Percentiles rank a stretch among this genome's conserved stretches.
Conservation (phyloP, 2,797 vertebrate species). For the Ctenosaura bakeri region DNA sequence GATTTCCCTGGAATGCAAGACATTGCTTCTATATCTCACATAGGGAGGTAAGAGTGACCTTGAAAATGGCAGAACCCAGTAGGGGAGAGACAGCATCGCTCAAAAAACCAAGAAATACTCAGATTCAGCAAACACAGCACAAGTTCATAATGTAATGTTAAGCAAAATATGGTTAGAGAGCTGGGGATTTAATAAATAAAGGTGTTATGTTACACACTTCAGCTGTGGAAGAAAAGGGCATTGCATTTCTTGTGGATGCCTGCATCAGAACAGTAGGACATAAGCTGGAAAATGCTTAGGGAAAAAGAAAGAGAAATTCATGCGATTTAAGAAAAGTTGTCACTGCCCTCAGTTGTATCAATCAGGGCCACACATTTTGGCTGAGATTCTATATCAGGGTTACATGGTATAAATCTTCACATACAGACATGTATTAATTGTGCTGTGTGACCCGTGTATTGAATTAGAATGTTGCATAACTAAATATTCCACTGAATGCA, state of each 20-base stretch:
- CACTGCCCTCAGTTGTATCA: background rate
- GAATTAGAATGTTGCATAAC: too few relatives aligned
- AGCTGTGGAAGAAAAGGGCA: background rate
- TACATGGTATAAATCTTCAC: too few relatives aligned
- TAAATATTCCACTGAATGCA: too few relatives aligned
- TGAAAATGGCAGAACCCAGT: constrained; percentile 2
- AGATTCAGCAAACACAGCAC: background rate
- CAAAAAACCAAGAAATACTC: background rate
- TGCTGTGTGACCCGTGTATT: too few relatives aligned
- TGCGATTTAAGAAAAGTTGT: background rate
- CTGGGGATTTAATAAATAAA: background rate
- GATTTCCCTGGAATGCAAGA: background rate
- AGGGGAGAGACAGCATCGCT: background rate
- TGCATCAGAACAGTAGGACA: background rate
- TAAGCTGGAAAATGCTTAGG: background rate
- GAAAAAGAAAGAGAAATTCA: background rate
- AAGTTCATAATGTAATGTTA: constrained; percentile 30
- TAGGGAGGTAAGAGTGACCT: background rate
- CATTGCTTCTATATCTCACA: background rate
- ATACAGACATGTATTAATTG: too few relatives aligned
- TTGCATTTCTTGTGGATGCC: background rate
- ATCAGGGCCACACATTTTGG: background rate
- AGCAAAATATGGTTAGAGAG: constrained; percentile 32
- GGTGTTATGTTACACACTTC: background rate
- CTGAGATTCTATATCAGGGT: too few relatives aligned